Conservation (phyloP, 2,797 vertebrate genomes). For the Characodon lateralis region DNA sequence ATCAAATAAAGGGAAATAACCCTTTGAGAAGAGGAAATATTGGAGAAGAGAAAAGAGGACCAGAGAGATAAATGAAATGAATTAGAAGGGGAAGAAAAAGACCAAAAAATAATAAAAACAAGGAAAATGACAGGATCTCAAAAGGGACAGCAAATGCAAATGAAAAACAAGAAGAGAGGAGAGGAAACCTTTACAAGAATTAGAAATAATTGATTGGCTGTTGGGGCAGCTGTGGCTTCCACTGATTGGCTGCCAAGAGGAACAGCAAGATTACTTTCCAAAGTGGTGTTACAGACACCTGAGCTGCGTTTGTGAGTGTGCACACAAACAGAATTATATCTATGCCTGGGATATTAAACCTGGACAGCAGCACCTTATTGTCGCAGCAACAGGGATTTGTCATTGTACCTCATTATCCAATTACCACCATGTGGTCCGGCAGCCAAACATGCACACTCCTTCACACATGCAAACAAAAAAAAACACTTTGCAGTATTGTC, state of each 20-base stretch:
- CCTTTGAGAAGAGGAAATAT: neutral
- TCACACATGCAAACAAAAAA: constrained; percentile 30
- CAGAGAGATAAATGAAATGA: neutral
- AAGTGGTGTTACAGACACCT: constrained; percentile 87
- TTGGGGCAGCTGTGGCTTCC: constrained; percentile 84
- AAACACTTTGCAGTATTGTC: constrained; percentile 35
- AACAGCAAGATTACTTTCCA: constrained; percentile 94
- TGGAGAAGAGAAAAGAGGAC: neutral
- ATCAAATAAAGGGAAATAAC: neutral
- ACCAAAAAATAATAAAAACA: neutral
- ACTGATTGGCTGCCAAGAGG: constrained; percentile 92
- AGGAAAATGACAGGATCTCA: neutral
- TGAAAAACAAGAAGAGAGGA: neutral
- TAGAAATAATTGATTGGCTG: constrained; percentile 95
- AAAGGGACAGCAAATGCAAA: neutral
- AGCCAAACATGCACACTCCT: constrained; percentile 61
- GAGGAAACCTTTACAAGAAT: constrained; percentile 83
- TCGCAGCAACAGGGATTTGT: constrained; percentile 97
- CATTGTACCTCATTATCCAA: constrained; percentile 99
- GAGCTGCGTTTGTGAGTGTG: constrained; percentile 65
- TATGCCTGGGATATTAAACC: constrained; percentile 94
- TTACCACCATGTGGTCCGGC: constrained; percentile 85
- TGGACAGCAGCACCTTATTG: constrained; percentile 99
- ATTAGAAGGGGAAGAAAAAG: neutral
- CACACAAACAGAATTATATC: constrained; percentile 80